These are phyloP conservation scores for Hyperoplus immaculatus DNA, from an alignment of 2,797 vertebrate genomes.

Conservation along the genomic window DNA sequence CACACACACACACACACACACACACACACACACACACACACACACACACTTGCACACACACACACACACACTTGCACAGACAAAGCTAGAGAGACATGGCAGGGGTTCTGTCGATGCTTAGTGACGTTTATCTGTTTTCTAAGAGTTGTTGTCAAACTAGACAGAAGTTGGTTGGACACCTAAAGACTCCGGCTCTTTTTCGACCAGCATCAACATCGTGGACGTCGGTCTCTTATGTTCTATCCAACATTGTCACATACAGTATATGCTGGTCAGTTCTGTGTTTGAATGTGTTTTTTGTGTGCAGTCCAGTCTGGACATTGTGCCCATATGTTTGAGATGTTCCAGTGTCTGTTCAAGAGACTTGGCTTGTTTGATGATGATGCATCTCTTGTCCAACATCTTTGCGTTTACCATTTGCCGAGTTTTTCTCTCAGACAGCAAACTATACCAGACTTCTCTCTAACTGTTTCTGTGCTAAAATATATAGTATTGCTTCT, in stretches of 20 bases:
- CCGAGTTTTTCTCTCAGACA: not conserved
- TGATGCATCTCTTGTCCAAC: slow-evolving; percentile 9
- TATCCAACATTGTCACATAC: slow-evolving; percentile 56
- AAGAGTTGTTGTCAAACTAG: slow-evolving; percentile 75
- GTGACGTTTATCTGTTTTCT: slow-evolving; percentile 72
- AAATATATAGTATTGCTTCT: not conserved
- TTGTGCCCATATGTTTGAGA: slow-evolving; percentile 32
- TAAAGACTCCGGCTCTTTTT: slow-evolving; percentile 53
- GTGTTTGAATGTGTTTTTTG: slow-evolving; percentile 59
- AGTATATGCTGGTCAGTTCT: slow-evolving; percentile 43
- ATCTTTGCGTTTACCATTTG: slow-evolving; percentile 25
- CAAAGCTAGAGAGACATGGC: slow-evolving; percentile 74
- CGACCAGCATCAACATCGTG: slow-evolving; percentile 56
- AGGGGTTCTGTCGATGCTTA: slow-evolving; percentile 71
- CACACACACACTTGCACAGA: slow-evolving; percentile 39
- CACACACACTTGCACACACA: slow-evolving; percentile 39
- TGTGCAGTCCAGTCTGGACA: slow-evolving; percentile 43
- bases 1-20: slow-evolving; percentile 30
- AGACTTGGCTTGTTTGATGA: slow-evolving; percentile 6
- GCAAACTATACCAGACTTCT: not conserved
- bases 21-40: slow-evolving; percentile 32
- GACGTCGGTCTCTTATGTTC: slow-evolving; percentile 50
- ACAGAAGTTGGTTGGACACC: slow-evolving; percentile 76
- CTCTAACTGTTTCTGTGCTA: not conserved
- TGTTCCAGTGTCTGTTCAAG: slow-evolving; percentile 28